Evolutionary conservation across 2,888 invertebrate genomes (phyloP).

Genomic region (Dyspetes luteomarginatus): DNA sequence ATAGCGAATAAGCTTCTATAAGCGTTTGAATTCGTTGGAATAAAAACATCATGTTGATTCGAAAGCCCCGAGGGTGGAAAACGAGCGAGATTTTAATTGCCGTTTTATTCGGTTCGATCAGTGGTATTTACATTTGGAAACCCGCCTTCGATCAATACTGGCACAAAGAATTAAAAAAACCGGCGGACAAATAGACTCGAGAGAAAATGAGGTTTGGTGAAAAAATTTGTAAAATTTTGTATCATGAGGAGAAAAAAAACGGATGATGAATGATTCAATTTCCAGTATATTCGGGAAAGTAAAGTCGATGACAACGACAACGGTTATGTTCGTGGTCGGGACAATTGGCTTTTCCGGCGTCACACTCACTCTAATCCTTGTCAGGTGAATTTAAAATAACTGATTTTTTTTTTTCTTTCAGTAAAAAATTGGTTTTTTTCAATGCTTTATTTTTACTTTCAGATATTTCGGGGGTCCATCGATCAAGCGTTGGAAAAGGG

Average conservation of each 20-base stretch:
- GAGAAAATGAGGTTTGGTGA: slow-evolving; percentile 50
- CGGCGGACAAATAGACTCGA: not conserved
- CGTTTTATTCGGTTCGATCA: slow-evolving; percentile 83
- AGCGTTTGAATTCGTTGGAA: too few species aligned
- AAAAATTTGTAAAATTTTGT: not conserved
- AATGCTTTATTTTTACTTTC: too few species aligned
- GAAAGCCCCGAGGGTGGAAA: slow-evolving; percentile 82
- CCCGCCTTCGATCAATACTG: slow-evolving; percentile 80
- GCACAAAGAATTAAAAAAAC: not conserved
- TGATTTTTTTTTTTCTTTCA: not conserved
- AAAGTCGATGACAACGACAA: not conserved
- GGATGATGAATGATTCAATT: not conserved
- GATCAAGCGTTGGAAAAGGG: too few species aligned
- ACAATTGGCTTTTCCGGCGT: not conserved
- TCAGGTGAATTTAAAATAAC: too few species aligned
- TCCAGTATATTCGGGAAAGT: not conserved
- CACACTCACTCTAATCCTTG: too few species aligned
- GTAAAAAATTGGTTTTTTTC: not conserved
- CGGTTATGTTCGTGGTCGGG: not conserved
- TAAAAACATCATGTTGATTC: slow-evolving; percentile 83
- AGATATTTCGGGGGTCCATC: too few species aligned
- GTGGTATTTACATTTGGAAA: slow-evolving; percentile 85
- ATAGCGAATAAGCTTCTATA: too few species aligned
- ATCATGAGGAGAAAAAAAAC: not conserved
- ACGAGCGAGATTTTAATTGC: slow-evolving; percentile 83